Conservation (phyloP, 1,140 invertebrate species). For the Eubasilissa regina region DNA sequence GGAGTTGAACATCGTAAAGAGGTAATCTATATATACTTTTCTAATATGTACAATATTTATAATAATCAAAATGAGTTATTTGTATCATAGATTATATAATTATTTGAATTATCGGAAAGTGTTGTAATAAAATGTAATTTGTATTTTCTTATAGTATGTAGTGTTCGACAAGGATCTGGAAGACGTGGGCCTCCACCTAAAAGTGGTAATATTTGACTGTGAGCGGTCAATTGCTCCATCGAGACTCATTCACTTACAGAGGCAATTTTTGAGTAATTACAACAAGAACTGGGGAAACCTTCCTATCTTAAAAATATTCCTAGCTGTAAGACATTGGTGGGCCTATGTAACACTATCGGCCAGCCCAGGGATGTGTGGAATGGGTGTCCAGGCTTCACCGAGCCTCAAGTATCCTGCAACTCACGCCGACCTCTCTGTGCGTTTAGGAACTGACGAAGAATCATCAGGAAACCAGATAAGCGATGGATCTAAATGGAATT, state of each 20-base stretch:
- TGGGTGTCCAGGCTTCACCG: conserved; percentile 33
- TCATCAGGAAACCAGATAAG: background rate
- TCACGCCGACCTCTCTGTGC: conserved; percentile 59
- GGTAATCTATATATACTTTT: conserved; percentile 49
- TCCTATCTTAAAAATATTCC: conserved; percentile 20
- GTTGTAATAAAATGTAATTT: background rate
- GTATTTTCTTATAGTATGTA: conserved; percentile 55
- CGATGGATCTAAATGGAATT: conserved; percentile 48
- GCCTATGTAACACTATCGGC: conserved; percentile 27
- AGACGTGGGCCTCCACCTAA: conserved; percentile 63
- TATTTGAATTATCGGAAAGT: too few relatives aligned
- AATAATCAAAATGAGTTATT: too few relatives aligned
- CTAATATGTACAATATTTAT: too few relatives aligned
- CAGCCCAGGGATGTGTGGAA: conserved; percentile 48
- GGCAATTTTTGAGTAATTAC: conserved; percentile 36
- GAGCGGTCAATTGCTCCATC: conserved; percentile 57
- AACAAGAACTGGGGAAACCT: conserved; percentile 38
- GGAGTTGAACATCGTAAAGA: conserved; percentile 61
- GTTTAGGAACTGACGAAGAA: conserved; percentile 42
- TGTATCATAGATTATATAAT: too few relatives aligned
- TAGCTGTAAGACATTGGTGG: conserved; percentile 42
- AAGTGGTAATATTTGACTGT: conserved; percentile 63
- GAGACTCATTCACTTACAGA: conserved; percentile 31
- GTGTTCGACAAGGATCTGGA: conserved; percentile 58
- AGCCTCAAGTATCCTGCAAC: conserved; percentile 47